Evolutionary conservation across 92 coral and sea anemone species (phyloP).

Genomic region (Palythoa heliodiscus): DNA sequence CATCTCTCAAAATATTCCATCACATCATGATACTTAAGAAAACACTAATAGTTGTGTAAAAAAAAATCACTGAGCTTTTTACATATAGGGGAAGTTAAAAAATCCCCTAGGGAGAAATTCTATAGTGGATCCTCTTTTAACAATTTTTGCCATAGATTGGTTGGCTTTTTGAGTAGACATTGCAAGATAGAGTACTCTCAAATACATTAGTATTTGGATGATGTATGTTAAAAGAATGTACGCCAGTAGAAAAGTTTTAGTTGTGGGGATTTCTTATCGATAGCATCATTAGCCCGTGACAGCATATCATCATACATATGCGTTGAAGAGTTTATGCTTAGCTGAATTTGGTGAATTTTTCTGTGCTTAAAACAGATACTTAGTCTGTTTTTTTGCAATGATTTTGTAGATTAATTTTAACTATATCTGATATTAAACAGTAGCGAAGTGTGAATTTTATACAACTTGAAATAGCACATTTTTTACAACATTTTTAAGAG

Average conservation of each 20-base stretch:
- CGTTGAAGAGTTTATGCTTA: conserved; percentile 3
- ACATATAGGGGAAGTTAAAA: background rate
- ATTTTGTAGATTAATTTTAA: too few relatives aligned
- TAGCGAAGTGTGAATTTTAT: background rate
- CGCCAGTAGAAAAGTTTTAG: background rate
- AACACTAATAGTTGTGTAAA: too few relatives aligned
- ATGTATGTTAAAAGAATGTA: background rate
- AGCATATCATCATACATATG: background rate
- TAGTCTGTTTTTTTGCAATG: too few relatives aligned
- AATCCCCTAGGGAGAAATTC: background rate
- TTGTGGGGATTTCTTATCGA: background rate
- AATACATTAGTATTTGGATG: background rate
- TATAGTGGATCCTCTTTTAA: background rate
- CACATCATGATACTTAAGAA: background rate
- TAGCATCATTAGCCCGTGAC: too few relatives aligned
- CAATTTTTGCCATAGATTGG: background rate
- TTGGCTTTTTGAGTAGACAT: background rate
- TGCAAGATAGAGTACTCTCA: background rate
- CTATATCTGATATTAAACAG: background rate
- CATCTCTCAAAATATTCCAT: background rate
- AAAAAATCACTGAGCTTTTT: background rate
- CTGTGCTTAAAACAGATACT: too few relatives aligned
- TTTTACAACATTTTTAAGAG: background rate
- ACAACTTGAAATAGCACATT: background rate
- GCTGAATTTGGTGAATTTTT: background rate